phyloP scores from a whole-genome alignment of 2,113 vertebrate species.

The Sorex fumeus region DNA sequence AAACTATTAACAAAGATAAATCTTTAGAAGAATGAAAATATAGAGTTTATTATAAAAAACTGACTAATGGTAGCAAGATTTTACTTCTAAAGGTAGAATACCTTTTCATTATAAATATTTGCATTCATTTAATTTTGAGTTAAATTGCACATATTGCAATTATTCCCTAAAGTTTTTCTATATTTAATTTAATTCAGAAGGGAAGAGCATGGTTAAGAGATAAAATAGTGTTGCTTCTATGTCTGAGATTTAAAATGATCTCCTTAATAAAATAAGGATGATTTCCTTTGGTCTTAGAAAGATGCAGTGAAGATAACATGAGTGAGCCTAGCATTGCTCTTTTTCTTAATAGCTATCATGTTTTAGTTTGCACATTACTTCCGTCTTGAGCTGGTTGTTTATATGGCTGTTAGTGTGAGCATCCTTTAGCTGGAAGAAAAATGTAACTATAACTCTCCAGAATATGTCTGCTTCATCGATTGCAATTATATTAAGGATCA shows the following conservation, averaged over 20 bases:
- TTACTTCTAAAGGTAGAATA: conserved; percentile 8
- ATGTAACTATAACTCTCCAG: not conserved
- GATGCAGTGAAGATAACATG: not conserved
- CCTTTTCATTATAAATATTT: conserved; percentile 20
- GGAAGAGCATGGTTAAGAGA: not conserved
- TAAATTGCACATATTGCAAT: not conserved
- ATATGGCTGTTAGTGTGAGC: not conserved
- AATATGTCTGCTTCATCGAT: not conserved
- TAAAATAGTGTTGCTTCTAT: not conserved
- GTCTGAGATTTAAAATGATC: not conserved
- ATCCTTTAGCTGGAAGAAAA: not conserved
- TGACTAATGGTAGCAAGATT: not conserved
- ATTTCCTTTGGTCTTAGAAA: not conserved
- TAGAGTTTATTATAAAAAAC: not conserved
- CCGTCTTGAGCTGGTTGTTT: not conserved
- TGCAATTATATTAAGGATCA: not conserved
- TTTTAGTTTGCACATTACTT: not conserved
- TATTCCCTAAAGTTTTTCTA: not conserved
- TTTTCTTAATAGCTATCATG: not conserved
- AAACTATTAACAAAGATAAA: not conserved
- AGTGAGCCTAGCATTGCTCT: not conserved
- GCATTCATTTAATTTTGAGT: not conserved
- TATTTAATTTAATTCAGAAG: not conserved
- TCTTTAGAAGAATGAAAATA: not conserved
- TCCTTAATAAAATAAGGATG: not conserved